A percentile compares a stretch with the other conserved stretches of the same genome.
phyloP scores from a whole-genome alignment of 1,140 invertebrate genomes.

The Magallana gigas region DNA sequence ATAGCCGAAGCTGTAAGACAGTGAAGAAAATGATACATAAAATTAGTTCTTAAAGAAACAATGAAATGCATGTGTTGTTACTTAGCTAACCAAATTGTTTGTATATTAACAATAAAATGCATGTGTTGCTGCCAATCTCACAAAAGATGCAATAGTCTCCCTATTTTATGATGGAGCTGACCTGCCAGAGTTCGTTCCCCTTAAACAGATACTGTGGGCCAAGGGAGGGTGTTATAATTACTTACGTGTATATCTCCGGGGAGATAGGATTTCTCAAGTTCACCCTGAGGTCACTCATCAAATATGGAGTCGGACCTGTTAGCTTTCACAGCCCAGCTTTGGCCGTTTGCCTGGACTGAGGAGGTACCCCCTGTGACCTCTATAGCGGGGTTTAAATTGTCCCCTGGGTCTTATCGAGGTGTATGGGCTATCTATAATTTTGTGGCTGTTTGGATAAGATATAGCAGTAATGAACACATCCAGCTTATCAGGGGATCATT shows the following conservation, averaged over 20 bases:
- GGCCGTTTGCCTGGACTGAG: not conserved
- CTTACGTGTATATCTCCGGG: not conserved
- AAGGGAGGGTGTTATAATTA: no score
- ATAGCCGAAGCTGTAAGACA: no score
- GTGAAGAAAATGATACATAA: no score
- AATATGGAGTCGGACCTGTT: not conserved
- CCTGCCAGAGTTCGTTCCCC: no score
- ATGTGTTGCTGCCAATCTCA: no score
- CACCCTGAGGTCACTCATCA: not conserved
- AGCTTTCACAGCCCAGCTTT: not conserved
- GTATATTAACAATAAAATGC: no score
- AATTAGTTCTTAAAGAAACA: no score
- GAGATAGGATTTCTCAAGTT: not conserved
- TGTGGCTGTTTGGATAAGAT: constrained; percentile 19
- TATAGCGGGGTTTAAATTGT: not conserved
- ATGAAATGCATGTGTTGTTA: no score
- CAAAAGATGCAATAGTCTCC: no score
- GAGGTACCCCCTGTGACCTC: not conserved
- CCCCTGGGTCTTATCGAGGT: constrained; percentile 17
- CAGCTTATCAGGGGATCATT: constrained; percentile 5
- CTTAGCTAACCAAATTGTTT: no score
- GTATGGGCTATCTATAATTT: constrained; percentile 3
- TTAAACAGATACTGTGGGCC: no score
- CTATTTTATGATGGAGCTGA: no score
- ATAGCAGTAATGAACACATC: constrained; percentile 14